These are phyloP conservation scores for Listrodromus nycthemerus DNA, from an alignment of 2,888 invertebrate genomes.

Conservation along the genomic window DNA sequence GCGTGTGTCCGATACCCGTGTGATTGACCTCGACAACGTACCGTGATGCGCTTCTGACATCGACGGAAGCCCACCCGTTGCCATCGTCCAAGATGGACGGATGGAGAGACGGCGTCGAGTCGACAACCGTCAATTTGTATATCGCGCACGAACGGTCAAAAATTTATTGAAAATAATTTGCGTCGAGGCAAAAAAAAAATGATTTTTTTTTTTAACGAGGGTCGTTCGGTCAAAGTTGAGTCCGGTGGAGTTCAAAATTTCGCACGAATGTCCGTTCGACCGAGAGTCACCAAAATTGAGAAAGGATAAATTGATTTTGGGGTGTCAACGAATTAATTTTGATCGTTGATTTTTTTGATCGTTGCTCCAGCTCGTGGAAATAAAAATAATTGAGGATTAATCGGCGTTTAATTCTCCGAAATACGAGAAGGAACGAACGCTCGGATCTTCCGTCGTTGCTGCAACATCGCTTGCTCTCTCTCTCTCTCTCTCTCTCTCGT, in stretches of 20 bases:
- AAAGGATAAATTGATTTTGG: too few relatives aligned
- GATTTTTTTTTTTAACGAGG: slow-evolving; percentile 58
- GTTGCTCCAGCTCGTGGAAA: too few relatives aligned
- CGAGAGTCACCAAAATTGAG: neutral
- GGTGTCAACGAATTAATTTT: too few relatives aligned
- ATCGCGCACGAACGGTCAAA: slow-evolving; percentile 36
- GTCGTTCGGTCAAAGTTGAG: neutral
- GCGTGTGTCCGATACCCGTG: slow-evolving; percentile 36
- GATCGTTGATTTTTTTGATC: too few relatives aligned
- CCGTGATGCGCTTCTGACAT: slow-evolving; percentile 36
- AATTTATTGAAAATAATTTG: slow-evolving; percentile 76
- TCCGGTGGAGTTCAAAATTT: slow-evolving; percentile 52
- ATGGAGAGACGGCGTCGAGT: slow-evolving; percentile 4
- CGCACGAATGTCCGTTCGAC: slow-evolving; percentile 41
- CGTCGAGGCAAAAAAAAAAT: slow-evolving; percentile 81
- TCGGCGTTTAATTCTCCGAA: neutral
- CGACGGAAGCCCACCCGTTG: slow-evolving; percentile 21
- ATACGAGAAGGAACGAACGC: neutral
- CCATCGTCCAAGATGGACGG: slow-evolving; percentile 30
- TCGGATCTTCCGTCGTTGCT: neutral
- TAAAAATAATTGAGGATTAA: too few relatives aligned
- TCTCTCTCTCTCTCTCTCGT: neutral
- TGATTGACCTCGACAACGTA: slow-evolving; percentile 43
- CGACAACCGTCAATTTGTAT: slow-evolving; percentile 27
- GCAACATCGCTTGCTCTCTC: neutral